Percentiles rank a stretch among this genome's conserved stretches.
Conservation (phyloP, 2,888 invertebrate species). For the Drosophila kokeensis region DNA sequence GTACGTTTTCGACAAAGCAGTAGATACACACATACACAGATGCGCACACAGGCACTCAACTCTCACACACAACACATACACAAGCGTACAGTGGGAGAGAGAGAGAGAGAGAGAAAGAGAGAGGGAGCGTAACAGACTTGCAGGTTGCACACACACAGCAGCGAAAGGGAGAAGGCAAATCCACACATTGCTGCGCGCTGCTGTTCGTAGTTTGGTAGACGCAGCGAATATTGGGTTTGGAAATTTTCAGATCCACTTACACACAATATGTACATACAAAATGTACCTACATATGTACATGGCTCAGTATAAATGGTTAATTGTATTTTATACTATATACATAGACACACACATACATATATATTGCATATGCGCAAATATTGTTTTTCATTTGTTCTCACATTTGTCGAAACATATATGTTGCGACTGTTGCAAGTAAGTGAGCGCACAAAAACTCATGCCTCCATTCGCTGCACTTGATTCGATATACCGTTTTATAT, state of each 20-base stretch:
- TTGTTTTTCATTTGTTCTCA: conserved; percentile 1
- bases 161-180: conserved; percentile 43
- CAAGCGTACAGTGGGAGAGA: background rate
- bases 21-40: conserved; percentile 18
- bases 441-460: background rate
- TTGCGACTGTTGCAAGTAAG: background rate
- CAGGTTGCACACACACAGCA: conserved; percentile 22
- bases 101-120: background rate
- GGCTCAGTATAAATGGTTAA: conserved; percentile 5
- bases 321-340: background rate
- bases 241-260: conserved; percentile 35
- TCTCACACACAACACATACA: conserved; percentile 4
- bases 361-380: background rate
- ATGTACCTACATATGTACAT: background rate
- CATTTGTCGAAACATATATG: background rate
- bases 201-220: conserved; percentile 12
- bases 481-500: conserved; percentile 1
- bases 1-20: conserved; percentile 21
- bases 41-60: background rate
- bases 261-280: background rate
- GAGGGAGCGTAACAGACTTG: conserved; percentile 46
- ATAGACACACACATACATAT: background rate
- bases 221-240: conserved; percentile 26
- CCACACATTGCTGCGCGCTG: conserved; percentile 11
- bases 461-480: background rate